phyloP scores from a whole-genome alignment of 2,888 invertebrate genomes.

The Ophonus ardosiacus region DNA sequence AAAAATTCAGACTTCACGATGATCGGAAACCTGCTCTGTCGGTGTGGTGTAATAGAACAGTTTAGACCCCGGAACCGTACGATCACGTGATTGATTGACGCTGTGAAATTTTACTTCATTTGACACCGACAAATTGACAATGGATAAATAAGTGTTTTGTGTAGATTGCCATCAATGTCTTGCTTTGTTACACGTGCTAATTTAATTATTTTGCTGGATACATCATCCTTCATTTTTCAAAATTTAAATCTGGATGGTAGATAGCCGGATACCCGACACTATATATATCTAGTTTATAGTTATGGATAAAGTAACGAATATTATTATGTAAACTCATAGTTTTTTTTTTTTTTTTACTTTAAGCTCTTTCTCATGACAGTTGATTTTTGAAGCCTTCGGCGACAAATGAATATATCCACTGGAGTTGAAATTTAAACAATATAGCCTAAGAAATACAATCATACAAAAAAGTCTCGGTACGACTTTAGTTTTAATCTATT shows the following conservation, averaged over 20 bases:
- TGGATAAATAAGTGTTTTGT: constrained; percentile 4
- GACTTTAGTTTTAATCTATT: too few species aligned
- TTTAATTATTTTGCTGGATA: neutral
- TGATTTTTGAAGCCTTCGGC: too few species aligned
- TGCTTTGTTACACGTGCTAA: neutral
- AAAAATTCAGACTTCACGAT: constrained; percentile 46
- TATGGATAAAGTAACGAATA: too few species aligned
- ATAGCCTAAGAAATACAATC: too few species aligned
- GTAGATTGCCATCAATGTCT: neutral
- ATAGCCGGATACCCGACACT: neutral
- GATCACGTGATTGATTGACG: constrained; percentile 27
- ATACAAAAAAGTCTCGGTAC: too few species aligned
- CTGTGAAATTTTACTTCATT: constrained; percentile 31
- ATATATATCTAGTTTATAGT: neutral
- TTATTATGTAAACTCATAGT: too few species aligned
- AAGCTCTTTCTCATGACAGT: too few species aligned
- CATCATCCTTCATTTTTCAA: neutral
- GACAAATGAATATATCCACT: too few species aligned
- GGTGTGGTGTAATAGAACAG: constrained; percentile 7
- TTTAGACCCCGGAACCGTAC: neutral
- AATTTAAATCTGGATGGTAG: neutral
- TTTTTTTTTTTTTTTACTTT: too few species aligned
- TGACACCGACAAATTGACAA: constrained; percentile 24
- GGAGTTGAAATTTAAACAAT: too few species aligned
- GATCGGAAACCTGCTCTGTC: constrained; percentile 3